A percentile compares a stretch with the other conserved stretches of the same genome.
Conservation (phyloP, 2,888 invertebrate genomes). For the Phrixothrix hirtus region DNA sequence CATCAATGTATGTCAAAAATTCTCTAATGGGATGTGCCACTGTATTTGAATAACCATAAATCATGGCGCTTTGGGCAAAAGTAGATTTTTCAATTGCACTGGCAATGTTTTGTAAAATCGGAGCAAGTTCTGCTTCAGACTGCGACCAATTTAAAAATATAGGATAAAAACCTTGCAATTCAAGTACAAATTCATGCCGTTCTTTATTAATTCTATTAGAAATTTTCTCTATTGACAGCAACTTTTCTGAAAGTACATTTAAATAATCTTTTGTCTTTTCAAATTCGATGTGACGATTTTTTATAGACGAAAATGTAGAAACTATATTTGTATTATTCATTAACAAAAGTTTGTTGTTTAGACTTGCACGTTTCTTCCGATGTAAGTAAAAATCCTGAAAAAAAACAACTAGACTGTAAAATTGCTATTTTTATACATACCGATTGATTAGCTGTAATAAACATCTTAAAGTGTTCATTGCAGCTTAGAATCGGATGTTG, state of each 20-base stretch:
- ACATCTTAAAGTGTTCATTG: constrained; percentile 65
- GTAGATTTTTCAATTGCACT: constrained; percentile 58
- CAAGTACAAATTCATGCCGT: constrained; percentile 61
- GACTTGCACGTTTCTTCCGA: constrained; percentile 62
- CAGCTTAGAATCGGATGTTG: constrained; percentile 72
- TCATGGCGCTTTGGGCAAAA: constrained; percentile 58
- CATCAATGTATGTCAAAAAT: constrained; percentile 68
- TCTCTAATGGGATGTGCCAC: constrained; percentile 61
- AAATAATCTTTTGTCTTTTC: constrained; percentile 66
- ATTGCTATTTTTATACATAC: constrained; percentile 53
- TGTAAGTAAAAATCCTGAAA: constrained; percentile 65
- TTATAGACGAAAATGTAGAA: constrained; percentile 53
- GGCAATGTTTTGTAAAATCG: constrained; percentile 55
- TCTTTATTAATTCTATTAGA: constrained; percentile 67
- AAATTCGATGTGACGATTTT: constrained; percentile 65
- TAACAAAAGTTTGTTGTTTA: constrained; percentile 52
- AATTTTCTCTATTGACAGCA: constrained; percentile 65
- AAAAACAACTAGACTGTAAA: neutral
- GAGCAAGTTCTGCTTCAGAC: constrained; percentile 60
- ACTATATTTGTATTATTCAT: constrained; percentile 40
- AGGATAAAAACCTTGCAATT: constrained; percentile 64
- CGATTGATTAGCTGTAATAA: constrained; percentile 67
- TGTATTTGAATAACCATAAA: constrained; percentile 52
- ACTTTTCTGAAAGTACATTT: constrained; percentile 63
- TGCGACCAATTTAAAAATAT: constrained; percentile 65